A percentile compares a stretch with the other conserved stretches of the same genome.
Evolutionary conservation across 2,888 invertebrate species (phyloP).

Genomic region (Imbricaverruca yamaguchii): DNA sequence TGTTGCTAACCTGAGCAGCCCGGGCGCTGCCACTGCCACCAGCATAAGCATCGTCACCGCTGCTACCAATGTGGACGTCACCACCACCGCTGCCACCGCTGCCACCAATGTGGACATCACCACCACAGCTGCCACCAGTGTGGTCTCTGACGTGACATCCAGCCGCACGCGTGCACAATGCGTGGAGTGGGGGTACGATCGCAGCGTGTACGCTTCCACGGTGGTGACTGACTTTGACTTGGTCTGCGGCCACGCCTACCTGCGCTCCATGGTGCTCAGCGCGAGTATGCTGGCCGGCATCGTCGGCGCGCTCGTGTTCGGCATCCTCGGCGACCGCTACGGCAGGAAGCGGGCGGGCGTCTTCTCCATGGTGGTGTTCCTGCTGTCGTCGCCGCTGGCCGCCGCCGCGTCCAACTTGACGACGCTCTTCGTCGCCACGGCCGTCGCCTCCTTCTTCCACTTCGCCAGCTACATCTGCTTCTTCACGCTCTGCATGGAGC

Average conservation of each 20-base stretch:
- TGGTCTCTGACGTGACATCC: neutral
- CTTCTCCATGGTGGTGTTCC: neutral
- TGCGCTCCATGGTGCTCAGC: neutral
- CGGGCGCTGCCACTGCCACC: no score
- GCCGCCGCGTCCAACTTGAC: neutral
- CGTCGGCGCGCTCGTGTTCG: neutral
- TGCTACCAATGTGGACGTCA: no score
- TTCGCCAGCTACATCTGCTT: neutral
- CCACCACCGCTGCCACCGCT: no score
- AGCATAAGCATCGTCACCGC: no score
- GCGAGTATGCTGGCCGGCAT: neutral
- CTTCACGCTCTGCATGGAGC: conserved; percentile 3
- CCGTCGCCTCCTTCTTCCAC: neutral
- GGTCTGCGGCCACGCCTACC: neutral
- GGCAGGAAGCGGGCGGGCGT: neutral
- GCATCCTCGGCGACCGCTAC: neutral
- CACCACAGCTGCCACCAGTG: no score
- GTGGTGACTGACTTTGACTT: neutral
- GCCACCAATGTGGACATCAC: no score
- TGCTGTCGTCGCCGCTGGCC: neutral
- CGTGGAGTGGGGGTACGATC: neutral
- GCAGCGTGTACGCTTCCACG: neutral
- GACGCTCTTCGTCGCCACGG: neutral
- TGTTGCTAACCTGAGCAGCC: no score
- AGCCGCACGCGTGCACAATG: neutral